phyloP scores from a whole-genome alignment of 2,113 vertebrate species.

The Hiodon alosoides region DNA sequence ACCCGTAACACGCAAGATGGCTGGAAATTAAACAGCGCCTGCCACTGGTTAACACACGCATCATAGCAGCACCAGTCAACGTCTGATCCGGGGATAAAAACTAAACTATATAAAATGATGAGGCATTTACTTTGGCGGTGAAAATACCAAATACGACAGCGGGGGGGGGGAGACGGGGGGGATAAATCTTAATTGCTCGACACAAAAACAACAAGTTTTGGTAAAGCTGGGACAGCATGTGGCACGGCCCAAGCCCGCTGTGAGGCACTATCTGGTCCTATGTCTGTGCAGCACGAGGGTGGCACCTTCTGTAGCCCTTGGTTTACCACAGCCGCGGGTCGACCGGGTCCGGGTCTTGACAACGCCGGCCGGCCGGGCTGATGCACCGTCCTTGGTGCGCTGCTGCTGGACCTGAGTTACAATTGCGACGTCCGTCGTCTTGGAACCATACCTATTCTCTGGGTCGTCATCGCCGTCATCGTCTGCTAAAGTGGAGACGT shows the following conservation, averaged over 20 bases:
- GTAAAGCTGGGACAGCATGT: neutral
- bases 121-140: too few species aligned
- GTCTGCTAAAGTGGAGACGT: constrained; percentile 72
- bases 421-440: constrained; percentile 57
- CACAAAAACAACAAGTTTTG: too few species aligned
- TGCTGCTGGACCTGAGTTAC: constrained; percentile 70
- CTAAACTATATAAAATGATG: too few species aligned
- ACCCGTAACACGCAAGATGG: too few species aligned
- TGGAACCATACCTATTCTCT: constrained; percentile 98
- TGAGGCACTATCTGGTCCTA: constrained; percentile 40
- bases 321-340: constrained; percentile 64
- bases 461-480: constrained; percentile 88
- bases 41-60: too few species aligned
- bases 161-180: too few species aligned
- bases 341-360: constrained; percentile 66
- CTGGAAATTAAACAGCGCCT: too few species aligned
- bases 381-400: constrained; percentile 56
- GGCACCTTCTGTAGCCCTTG: constrained; percentile 63
- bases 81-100: too few species aligned
- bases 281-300: constrained; percentile 59
- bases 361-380: constrained; percentile 58
- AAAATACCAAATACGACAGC: too few species aligned
- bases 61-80: too few species aligned
- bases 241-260: constrained; percentile 49
- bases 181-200: too few species aligned